phyloP scores from a whole-genome alignment of 2,113 vertebrate species.

The Danio rerio region GRCz12tu NC_133180.1:76239501-76240000 shows the following conservation, averaged over 20 bases:
- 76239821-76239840: neutral
- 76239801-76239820: constrained; percentile 17
- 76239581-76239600: too few species aligned
- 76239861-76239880: neutral
- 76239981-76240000: neutral
- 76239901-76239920: neutral
- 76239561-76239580: too few species aligned
- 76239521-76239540: too few species aligned
- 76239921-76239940: too few species aligned
- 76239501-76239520: too few species aligned
- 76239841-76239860: neutral
- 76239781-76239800: constrained; percentile 29
- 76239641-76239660: neutral
- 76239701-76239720: neutral
- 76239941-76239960: neutral
- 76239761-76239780: constrained; percentile 43
- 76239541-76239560: too few species aligned
- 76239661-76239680: neutral
- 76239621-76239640: too few species aligned
- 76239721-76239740: constrained; percentile 2
- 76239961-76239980: neutral
- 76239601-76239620: too few species aligned
- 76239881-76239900: neutral
- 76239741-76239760: neutral
- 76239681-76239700: neutral